Conservation (phyloP, 2,888 invertebrate genomes). For the Enchytraeus crypticus region DNA sequence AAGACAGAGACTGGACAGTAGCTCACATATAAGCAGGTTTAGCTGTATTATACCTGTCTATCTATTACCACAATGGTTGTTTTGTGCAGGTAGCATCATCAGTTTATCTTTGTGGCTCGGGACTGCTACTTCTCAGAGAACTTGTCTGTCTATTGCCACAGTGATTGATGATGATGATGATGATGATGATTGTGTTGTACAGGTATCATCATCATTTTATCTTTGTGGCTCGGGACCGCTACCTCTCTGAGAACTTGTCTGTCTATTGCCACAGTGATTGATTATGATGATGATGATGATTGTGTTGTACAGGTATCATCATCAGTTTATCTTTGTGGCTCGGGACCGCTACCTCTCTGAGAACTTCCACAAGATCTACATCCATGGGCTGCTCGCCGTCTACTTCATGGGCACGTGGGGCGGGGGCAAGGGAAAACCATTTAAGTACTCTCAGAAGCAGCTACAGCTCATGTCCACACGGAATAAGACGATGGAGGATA, state of each 20-base stretch:
- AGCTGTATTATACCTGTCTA: too few relatives aligned
- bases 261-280: too few relatives aligned
- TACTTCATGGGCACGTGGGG: conserved; percentile 41
- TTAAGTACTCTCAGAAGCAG: conserved; percentile 17
- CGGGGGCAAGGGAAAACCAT: conserved; percentile 35
- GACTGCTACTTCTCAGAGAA: too few relatives aligned
- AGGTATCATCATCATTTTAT: conserved; percentile 31
- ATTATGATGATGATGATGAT: too few relatives aligned
- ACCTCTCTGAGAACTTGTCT: too few relatives aligned
- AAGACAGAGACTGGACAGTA: too few relatives aligned
- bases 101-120: conserved; percentile 29
- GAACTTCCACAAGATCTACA: conserved; percentile 14
- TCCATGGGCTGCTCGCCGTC: conserved; percentile 37
- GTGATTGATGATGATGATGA: too few relatives aligned
- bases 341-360: conserved; percentile 24
- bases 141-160: too few relatives aligned
- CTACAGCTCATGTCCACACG: conserved; percentile 19
- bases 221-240: conserved; percentile 24
- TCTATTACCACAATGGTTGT: too few relatives aligned
- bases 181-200: conserved; percentile 27
- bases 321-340: conserved; percentile 28
- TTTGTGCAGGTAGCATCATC: conserved; percentile 29
- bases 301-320: too few relatives aligned
- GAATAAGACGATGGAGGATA: conserved; percentile 21
- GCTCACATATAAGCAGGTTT: too few relatives aligned